Evolutionary conservation across 2,888 invertebrate species (phyloP).

Genomic region (Rhagium mordax): DNA sequence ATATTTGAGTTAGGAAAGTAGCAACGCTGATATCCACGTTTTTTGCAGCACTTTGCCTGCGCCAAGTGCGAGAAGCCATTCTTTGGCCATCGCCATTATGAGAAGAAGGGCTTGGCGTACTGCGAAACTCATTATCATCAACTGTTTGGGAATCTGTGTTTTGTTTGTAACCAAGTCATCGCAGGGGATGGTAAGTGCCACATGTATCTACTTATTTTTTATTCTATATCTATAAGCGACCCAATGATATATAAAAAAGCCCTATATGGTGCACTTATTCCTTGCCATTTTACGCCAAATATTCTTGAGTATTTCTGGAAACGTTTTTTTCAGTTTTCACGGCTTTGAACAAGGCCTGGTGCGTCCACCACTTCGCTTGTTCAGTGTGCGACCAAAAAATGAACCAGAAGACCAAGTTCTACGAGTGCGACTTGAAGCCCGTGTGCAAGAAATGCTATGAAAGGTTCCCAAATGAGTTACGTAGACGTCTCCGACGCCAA

Average conservation of each 20-base stretch:
- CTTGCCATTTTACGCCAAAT: too few relatives aligned
- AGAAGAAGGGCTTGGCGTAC: constrained; percentile 98
- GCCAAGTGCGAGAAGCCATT: constrained; percentile 99
- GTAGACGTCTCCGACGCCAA: constrained; percentile 91
- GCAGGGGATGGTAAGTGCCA: constrained; percentile 90
- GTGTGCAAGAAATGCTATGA: constrained; percentile 99
- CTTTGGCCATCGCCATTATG: constrained; percentile 98
- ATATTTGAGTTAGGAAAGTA: neutral
- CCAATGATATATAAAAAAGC: too few relatives aligned
- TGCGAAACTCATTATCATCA: constrained; percentile 99
- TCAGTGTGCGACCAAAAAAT: constrained; percentile 96
- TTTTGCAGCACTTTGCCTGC: constrained; percentile 95
- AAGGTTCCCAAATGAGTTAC: constrained; percentile 93
- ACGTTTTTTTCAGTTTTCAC: constrained; percentile 85
- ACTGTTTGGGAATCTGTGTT: constrained; percentile 98
- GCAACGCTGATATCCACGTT: constrained; percentile 24
- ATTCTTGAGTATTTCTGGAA: neutral
- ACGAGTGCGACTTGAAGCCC: constrained; percentile 98
- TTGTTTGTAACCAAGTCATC: constrained; percentile 98
- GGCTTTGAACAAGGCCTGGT: constrained; percentile 99
- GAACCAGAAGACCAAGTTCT: constrained; percentile 98
- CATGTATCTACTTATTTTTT: too few relatives aligned
- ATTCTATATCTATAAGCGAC: too few relatives aligned
- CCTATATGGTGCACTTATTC: too few relatives aligned
- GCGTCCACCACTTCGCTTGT: constrained; percentile 98